Base-by-base conservation (phyloP, 2,888 invertebrate species). In the Lapara coniferarum region DNA sequence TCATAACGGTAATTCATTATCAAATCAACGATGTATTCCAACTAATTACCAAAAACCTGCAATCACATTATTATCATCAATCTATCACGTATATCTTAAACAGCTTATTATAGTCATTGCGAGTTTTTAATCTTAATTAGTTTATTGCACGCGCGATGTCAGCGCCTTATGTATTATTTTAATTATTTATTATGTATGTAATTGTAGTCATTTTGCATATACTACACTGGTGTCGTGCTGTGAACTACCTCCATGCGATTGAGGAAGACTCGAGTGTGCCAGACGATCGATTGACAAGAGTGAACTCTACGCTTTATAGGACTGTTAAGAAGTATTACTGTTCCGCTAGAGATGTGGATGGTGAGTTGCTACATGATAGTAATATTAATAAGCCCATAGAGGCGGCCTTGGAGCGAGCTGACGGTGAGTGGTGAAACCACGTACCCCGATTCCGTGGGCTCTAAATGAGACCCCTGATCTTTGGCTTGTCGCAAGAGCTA, bases 291-390 rank as follows among this genome's bases (percentile, higher is more conserved):
- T 69, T 10, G 10, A 72, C 71, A 16, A 44, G 71, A 49, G 77
- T 87, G 51, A 78, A 75, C 19, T 78, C 84, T 0, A 78, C 81
- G 0, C 37, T 81, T 1, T 81, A 76, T 66, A 79, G 77, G 51
- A 80, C 85, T 0, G 79, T 85, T 2, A 83, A 85, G 58, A 82
- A 80, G 52, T 89, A 84, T 71, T 78, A 77, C 30, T 88, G 89
- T 71, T 71, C 73, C 0, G 68, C 73, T 59, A 71, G 78, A 0
- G 69, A 77, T 16, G 51, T 74, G 0, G 68, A 74, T 53, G 78
- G 88, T 86, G 51, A 76, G 80, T 73, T 16, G 0, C 0, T 44
- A 7, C 5, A 25, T 25, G 2, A 25, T 25, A 25, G 25, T 37
- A n/a, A n/a, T n/a, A n/a, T n/a, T n/a, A n/a, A n/a, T n/a, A n/a